phyloP scores from a whole-genome alignment of 1,140 invertebrate genomes.

The Aphidius ervi region DNA sequence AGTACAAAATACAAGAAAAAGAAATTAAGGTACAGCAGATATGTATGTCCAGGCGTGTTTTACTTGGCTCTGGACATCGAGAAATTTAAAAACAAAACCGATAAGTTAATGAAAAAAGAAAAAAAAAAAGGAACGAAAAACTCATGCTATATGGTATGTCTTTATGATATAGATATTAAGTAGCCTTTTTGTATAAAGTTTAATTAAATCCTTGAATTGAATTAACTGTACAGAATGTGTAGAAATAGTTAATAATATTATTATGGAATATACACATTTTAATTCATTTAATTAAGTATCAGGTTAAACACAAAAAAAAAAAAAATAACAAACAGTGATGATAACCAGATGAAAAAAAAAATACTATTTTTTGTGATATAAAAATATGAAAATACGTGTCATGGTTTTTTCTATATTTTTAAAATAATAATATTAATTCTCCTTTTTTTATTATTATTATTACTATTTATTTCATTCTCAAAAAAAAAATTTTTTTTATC shows the following conservation, averaged over 20 bases:
- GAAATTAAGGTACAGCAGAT: constrained; percentile 39
- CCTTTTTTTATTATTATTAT: too few relatives aligned
- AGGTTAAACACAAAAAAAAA: background rate
- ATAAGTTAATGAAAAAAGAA: constrained; percentile 4
- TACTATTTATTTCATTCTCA: too few relatives aligned
- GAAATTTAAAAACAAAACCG: background rate
- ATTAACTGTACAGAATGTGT: constrained; percentile 56
- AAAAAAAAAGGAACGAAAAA: constrained; percentile 34
- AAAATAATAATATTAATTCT: too few relatives aligned
- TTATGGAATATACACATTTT: constrained; percentile 53
- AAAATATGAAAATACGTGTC: too few relatives aligned
- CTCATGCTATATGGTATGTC: constrained; percentile 52
- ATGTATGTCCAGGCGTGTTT: too few relatives aligned
- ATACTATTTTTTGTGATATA: too few relatives aligned
- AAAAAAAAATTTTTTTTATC: too few relatives aligned
- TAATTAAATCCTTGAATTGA: constrained; percentile 47
- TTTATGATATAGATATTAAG: constrained; percentile 53
- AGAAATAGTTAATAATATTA: constrained; percentile 57
- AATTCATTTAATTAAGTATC: constrained; percentile 32
- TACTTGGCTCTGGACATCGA: too few relatives aligned
- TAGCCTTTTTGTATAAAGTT: constrained; percentile 57
- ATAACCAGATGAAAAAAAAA: too few relatives aligned
- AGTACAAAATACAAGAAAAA: constrained; percentile 47
- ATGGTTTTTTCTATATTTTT: too few relatives aligned
- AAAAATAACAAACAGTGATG: background rate